Evolutionary conservation across 2,113 vertebrate genomes (phyloP).

Genomic region (Melanocharis versteri): DNA sequence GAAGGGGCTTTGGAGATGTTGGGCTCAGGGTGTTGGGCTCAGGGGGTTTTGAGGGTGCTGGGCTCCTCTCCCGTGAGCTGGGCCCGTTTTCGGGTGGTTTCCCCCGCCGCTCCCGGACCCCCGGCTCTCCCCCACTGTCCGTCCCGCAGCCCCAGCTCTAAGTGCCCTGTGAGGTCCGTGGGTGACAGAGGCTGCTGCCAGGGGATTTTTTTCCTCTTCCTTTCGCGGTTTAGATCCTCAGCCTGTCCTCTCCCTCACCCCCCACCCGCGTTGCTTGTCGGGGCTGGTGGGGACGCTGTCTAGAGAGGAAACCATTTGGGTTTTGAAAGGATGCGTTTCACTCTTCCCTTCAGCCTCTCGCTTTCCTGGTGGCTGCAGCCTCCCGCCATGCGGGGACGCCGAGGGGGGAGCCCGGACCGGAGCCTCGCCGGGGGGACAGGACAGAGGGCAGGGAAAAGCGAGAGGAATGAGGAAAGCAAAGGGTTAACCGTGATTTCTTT

Average conservation of each 20-base stretch:
- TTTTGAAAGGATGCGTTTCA: conserved; percentile 72
- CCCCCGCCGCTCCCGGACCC: not conserved
- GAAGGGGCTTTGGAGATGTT: not conserved
- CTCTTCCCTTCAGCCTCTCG: conserved; percentile 70
- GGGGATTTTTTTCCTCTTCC: not conserved
- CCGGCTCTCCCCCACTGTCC: not conserved
- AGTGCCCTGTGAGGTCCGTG: not conserved
- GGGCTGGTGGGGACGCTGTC: conserved; percentile 50
- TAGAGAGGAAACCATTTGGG: conserved; percentile 73
- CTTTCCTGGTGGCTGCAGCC: conserved; percentile 43
- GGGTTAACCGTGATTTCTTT: conserved; percentile 95
- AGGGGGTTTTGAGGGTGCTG: not conserved
- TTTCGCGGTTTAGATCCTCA: not conserved
- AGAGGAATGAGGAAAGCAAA: conserved; percentile 65
- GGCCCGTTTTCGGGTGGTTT: not conserved
- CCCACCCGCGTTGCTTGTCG: conserved; percentile 17
- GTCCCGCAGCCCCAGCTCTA: not conserved
- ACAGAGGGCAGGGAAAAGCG: not conserved
- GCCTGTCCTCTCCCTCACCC: conserved; percentile 5
- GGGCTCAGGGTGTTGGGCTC: not conserved
- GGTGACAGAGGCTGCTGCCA: not conserved
- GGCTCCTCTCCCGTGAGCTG: not conserved
- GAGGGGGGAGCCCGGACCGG: not conserved
- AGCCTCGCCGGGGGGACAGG: not conserved
- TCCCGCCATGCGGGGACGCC: conserved; percentile 33